Conservation (phyloP, 1,140 invertebrate species). For the Popillia japonica region DNA sequence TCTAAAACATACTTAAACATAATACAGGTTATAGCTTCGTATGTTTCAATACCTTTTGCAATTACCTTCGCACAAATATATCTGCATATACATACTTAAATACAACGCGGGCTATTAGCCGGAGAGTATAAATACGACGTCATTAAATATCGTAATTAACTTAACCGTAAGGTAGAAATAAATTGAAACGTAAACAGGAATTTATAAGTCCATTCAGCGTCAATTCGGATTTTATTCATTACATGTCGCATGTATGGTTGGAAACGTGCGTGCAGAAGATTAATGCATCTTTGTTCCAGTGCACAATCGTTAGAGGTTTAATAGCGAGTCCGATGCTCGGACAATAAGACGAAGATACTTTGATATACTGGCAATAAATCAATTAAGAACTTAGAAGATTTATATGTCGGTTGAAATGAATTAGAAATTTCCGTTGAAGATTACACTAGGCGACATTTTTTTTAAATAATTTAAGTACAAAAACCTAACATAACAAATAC, state of each 20-base stretch:
- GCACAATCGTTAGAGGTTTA: not conserved
- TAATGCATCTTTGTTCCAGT: not conserved
- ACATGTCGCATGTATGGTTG: conserved; percentile 1
- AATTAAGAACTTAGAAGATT: no score
- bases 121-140: conserved; percentile 6
- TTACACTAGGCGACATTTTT: no score
- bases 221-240: conserved; percentile 32
- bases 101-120: not conserved
- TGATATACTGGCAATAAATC: not conserved
- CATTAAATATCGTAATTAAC: conserved; percentile 26
- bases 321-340: not conserved
- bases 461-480: no score
- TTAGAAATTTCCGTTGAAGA: no score
- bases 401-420: no score
- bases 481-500: no score
- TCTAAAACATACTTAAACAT: no score
- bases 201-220: conserved; percentile 37
- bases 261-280: not conserved
- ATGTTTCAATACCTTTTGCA: not conserved
- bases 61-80: not conserved
- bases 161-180: conserved; percentile 23
- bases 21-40: no score
- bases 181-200: conserved; percentile 32
- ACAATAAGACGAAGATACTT: not conserved
- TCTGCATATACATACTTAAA: not conserved